Evolutionary conservation across 2,888 invertebrate species (phyloP), one percentile per base, ranked within the genome.

Genomic region (Argyresthia albistria): DNA sequence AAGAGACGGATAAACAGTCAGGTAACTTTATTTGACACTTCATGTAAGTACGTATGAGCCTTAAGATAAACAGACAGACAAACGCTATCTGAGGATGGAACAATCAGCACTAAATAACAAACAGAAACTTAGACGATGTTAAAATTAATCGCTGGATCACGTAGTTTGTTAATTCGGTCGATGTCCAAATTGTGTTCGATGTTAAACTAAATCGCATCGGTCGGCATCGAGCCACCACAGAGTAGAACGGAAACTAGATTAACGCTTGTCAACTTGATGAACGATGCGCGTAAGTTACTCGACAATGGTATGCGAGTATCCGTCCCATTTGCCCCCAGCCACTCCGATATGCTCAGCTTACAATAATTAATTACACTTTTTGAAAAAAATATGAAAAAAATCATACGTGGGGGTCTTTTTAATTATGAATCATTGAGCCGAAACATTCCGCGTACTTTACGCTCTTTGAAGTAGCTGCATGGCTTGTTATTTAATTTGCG

Each of bases 211-310:
- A 25, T 25, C 25, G 25, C 25, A 25, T 25, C 25, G 6, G 25
- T 25, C 25, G 25, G 25, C 25, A 25, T 25, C n/a, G 8, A 43
- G 51, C 39, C 10, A 51, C 39, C 45, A n/a, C 36, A 14, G 25
- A 25, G 25, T 25, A 25, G 25, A 51, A 35, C 82, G 84, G 84
- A 86, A 81, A 80, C 86, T 80, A 81, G 81, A 86, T 84, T 84
- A 86, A 84, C 83, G 84, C 79, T 84, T 84, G 86, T 84, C 86
- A 83, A 80, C 76, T 72, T 86, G 86, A 86, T 82, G 77, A 75
- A 86, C 80, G 84, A 83, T 70, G 83, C 79, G 81, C 82, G 80
- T 80, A 81, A 81, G 83, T 77, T 80, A 82, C 80, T 77, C 76
- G 76, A 80, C 81, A 80, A 81, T 81, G 82, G 79, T 74, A 83